A percentile compares a stretch with the other conserved stretches of the same genome.
These are phyloP conservation scores for Lumbricus terrestris DNA, from an alignment of 2,888 invertebrate species.

Conservation along the genomic window DNA sequence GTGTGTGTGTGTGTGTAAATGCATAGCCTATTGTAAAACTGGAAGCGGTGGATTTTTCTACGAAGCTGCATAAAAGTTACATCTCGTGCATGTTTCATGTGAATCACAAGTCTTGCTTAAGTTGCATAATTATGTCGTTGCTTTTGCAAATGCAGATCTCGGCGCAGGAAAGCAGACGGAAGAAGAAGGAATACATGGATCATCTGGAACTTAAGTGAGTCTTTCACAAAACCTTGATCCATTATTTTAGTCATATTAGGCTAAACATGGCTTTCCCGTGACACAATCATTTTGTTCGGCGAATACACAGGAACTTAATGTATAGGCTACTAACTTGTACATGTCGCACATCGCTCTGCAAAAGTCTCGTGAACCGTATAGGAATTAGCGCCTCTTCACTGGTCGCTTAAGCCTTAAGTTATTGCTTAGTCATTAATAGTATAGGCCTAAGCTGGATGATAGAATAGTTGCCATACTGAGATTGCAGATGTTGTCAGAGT, in stretches of 20 bases:
- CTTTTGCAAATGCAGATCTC: slow-evolving; percentile 72
- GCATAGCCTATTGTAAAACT: background rate
- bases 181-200: slow-evolving; percentile 99
- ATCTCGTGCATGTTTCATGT: background rate
- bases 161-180: slow-evolving; percentile 95
- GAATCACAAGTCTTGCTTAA: background rate
- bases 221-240: too few relatives aligned
- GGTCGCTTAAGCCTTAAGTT: too few relatives aligned
- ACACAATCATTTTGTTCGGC: background rate
- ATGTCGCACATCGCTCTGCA: background rate
- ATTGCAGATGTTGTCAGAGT: too few relatives aligned
- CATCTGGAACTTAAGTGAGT: slow-evolving; percentile 79
- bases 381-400: too few relatives aligned
- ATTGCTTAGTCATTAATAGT: too few relatives aligned
- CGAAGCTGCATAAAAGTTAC: background rate
- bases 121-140: background rate
- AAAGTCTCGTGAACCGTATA: too few relatives aligned
- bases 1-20: too few relatives aligned
- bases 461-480: too few relatives aligned
- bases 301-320: background rate
- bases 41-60: background rate
- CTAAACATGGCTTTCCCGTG: background rate
- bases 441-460: too few relatives aligned
- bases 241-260: too few relatives aligned
- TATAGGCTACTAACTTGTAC: too few relatives aligned